Percentiles rank a stretch among this genome's conserved stretches.
Conservation (phyloP, 2,888 invertebrate genomes). For the Agriotes lineatus region DNA sequence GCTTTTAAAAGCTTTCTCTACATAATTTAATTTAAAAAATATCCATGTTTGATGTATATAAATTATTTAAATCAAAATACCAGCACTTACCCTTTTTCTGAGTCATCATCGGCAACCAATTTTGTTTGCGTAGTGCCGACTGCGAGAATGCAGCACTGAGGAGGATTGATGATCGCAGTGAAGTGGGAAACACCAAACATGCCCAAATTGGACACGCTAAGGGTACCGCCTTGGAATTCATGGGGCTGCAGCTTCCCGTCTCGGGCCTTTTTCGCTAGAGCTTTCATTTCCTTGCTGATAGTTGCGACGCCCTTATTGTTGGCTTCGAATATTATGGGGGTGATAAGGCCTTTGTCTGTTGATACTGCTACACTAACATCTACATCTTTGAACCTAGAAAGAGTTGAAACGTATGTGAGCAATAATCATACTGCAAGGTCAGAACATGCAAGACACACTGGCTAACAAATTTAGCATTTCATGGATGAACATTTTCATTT, state of each 20-base stretch:
- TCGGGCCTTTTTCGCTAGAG: slow-evolving; percentile 87
- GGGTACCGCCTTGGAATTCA: slow-evolving; percentile 97
- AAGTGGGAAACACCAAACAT: slow-evolving; percentile 94
- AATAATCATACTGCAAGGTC: neutral
- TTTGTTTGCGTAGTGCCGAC: slow-evolving; percentile 85
- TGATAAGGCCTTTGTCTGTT: slow-evolving; percentile 94
- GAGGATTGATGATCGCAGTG: slow-evolving; percentile 95
- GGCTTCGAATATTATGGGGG: slow-evolving; percentile 94
- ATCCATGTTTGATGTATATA: too few species aligned
- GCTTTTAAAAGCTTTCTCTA: too few species aligned
- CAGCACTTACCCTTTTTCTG: slow-evolving; percentile 78
- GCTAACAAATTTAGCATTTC: too few species aligned
- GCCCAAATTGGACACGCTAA: slow-evolving; percentile 94
- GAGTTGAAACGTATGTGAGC: slow-evolving; percentile 15
- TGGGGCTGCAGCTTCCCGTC: slow-evolving; percentile 91
- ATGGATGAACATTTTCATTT: too few species aligned
- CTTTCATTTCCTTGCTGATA: slow-evolving; percentile 84
- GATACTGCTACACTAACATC: slow-evolving; percentile 98
- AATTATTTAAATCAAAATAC: too few species aligned
- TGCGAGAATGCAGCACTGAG: slow-evolving; percentile 94
- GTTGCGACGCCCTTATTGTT: slow-evolving; percentile 89
- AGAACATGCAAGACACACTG: neutral
- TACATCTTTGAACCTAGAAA: slow-evolving; percentile 84
- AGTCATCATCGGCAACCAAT: slow-evolving; percentile 80
- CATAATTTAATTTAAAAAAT: too few species aligned